A percentile compares a stretch with the other conserved stretches of the same genome.
Conservation (phyloP, 2,797 vertebrate genomes). For the Coranthus polyacanthus region DNA sequence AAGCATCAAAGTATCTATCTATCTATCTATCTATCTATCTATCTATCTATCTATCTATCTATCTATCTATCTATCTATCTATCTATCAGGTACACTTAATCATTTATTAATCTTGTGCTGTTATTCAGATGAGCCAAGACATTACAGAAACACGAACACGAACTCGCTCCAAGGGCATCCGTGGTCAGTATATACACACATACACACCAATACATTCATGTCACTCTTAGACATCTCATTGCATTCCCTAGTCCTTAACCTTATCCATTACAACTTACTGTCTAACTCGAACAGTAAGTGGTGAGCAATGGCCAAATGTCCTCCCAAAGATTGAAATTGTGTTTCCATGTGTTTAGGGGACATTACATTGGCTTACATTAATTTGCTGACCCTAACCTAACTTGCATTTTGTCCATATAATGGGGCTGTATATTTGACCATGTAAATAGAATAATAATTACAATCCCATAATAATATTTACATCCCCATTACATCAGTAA, state of each 20-base stretch:
- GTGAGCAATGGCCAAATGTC: too few relatives aligned
- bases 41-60: not conserved
- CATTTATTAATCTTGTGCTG: conserved; percentile 3
- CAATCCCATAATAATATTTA: too few relatives aligned
- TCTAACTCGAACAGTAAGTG: too few relatives aligned
- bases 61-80: conserved; percentile 2
- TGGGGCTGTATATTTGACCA: too few relatives aligned
- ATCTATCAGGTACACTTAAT: not conserved
- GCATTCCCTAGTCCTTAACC: not conserved
- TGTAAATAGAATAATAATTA: too few relatives aligned
- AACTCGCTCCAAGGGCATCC: conserved; percentile 92
- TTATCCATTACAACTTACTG: too few relatives aligned
- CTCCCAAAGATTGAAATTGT: too few relatives aligned
- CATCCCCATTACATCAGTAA: too few relatives aligned
- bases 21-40: conserved; percentile 3
- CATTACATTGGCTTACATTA: too few relatives aligned
- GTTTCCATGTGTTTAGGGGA: too few relatives aligned
- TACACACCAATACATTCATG: conserved; percentile 1
- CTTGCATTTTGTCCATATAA: not conserved
- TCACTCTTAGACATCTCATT: not conserved
- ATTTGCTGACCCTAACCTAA: not conserved
- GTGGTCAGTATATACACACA: conserved; percentile 87
- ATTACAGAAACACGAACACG: conserved; percentile 92
- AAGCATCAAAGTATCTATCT: conserved; percentile 76
- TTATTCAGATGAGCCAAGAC: conserved; percentile 94